These are phyloP conservation scores for Volucella bombylans DNA, from an alignment of 2,888 invertebrate genomes.

Conservation along the genomic window DNA sequence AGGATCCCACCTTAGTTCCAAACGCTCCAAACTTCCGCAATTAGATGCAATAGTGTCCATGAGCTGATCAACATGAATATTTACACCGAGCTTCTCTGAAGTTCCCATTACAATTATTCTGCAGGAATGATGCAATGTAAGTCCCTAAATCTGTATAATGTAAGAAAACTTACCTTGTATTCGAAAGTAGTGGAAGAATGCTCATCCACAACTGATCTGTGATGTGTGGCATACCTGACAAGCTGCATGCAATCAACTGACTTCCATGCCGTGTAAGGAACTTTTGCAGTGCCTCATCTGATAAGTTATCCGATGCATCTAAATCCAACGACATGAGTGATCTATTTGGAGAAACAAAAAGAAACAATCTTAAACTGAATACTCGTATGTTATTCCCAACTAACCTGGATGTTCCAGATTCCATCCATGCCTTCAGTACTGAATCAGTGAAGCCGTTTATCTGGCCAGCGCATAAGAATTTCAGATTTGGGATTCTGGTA, in stretches of 20 bases:
- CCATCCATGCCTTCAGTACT: slow-evolving; percentile 95
- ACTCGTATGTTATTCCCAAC: no score
- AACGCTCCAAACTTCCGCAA: slow-evolving; percentile 92
- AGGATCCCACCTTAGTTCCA: slow-evolving; percentile 98
- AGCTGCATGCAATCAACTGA: slow-evolving; percentile 92
- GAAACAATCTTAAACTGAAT: not conserved
- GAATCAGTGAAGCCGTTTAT: slow-evolving; percentile 98
- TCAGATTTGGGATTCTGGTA: slow-evolving; percentile 91
- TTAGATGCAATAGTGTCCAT: slow-evolving; percentile 98
- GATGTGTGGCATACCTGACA: slow-evolving; percentile 98
- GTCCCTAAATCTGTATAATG: not conserved
- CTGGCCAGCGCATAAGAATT: slow-evolving; percentile 97
- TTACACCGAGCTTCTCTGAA: slow-evolving; percentile 96
- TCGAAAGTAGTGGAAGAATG: slow-evolving; percentile 93
- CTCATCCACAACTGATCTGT: slow-evolving; percentile 99
- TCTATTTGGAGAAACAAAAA: slow-evolving; percentile 79
- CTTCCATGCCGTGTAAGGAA: slow-evolving; percentile 95
- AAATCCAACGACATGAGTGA: slow-evolving; percentile 94
- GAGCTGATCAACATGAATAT: slow-evolving; percentile 98
- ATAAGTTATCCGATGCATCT: slow-evolving; percentile 96
- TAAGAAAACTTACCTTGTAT: slow-evolving; percentile 89
- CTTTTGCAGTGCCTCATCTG: slow-evolving; percentile 95
- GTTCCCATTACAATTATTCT: slow-evolving; percentile 99
- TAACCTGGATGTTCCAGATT: slow-evolving; percentile 89
- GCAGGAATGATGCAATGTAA: slow-evolving; percentile 24